Evolutionary conservation across 1,140 invertebrate species (phyloP).

Genomic region (Euura lappo): DNA sequence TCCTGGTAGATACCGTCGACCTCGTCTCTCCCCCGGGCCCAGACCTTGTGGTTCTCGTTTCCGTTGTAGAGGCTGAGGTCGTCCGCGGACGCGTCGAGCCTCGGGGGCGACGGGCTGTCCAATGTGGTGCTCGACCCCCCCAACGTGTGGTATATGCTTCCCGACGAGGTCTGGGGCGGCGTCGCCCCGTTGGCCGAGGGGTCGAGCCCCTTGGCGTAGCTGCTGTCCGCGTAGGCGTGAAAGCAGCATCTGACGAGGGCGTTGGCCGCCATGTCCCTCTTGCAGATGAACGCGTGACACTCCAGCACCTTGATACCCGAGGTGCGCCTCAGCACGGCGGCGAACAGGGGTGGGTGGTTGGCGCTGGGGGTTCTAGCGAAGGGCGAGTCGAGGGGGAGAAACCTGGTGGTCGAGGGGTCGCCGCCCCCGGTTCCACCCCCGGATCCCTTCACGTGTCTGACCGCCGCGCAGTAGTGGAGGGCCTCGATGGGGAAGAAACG

Average conservation of each 20-base stretch:
- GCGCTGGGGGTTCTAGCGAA: constrained; percentile 88
- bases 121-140: constrained; percentile 56
- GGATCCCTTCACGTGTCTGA: constrained; percentile 79
- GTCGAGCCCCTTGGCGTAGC: constrained; percentile 85
- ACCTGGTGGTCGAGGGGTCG: constrained; percentile 73
- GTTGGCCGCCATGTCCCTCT: constrained; percentile 92
- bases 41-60: constrained; percentile 93
- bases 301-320: constrained; percentile 99
- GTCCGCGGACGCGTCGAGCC: constrained; percentile 70
- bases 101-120: constrained; percentile 56
- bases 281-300: constrained; percentile 99
- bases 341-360: constrained; percentile 95
- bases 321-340: constrained; percentile 92
- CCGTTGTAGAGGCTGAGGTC: constrained; percentile 84
- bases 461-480: constrained; percentile 97
- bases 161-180: constrained; percentile 38
- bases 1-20: constrained; percentile 73
- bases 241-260: constrained; percentile 93
- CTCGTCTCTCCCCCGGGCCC: constrained; percentile 81
- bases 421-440: constrained; percentile 61
- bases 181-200: constrained; percentile 54
- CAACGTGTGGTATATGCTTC: constrained; percentile 54
- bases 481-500: constrained; percentile 97
- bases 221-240: constrained; percentile 93
- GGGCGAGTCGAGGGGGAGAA: constrained; percentile 95